Evolutionary conservation across 2,888 invertebrate genomes (phyloP), one percentile per base, ranked within the genome.

Genomic region (Psylliodes chrysocephalus): DNA sequence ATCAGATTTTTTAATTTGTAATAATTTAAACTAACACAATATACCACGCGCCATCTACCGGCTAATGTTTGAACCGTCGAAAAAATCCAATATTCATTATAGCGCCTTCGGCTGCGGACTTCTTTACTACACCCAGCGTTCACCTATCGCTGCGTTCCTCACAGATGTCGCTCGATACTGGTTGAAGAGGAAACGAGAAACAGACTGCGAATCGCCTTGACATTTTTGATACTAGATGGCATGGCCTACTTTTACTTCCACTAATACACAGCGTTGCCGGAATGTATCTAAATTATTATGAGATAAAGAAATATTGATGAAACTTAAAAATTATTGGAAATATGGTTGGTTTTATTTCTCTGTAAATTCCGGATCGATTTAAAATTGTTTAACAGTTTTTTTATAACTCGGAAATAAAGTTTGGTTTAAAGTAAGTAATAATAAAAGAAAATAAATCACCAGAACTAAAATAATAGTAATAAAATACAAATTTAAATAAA

Each of bases 151-250:
- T 10, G n/a, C 30, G 30, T 10, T 4, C 22, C 22, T 22, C 10
- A 35, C 4, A 35, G 35, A 35, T n/a, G 14, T 1, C 35, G 14
- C 35, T 12, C n/a, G 14, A 1, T 3, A 14, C 14, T 10, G 33
- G 33, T 2, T 33, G 10, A 4, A 33, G 33, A 2, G 6, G 5
- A 3, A 35, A 35, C 35, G 12, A 35, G 14, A 4, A 14, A 35
- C 14, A 10, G 22, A 38, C 54, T 54, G 46, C 42, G 33, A 35
- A 54, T 12, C 47, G 51, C 64, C 62, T 73, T 73, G 67, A 70
- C 65, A 73, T 72, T 72, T 73, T 70, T 70, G 68, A 57, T 69
- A 69, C 66, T 69, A 73, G 72, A 72, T 75, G 73, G 69, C 71
- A 60, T 30, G 62, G 18, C 66, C 63, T 66, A 64, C 69, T 71